Base-by-base conservation (phyloP, 2,113 vertebrate species). In the Nipponia nippon region DNA sequence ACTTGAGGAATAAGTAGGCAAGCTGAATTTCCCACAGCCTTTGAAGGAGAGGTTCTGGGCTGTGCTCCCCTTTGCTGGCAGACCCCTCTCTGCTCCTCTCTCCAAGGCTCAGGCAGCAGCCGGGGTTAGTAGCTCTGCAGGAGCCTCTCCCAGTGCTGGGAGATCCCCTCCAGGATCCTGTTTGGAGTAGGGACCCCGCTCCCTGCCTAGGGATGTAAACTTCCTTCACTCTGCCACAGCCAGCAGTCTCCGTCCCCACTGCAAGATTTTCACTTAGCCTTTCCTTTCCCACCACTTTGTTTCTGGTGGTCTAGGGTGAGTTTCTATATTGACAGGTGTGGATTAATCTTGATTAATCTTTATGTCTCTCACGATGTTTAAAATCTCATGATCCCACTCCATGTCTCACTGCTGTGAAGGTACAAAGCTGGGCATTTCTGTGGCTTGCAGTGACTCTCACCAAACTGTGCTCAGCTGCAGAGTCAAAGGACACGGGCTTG, bases 401-500 rank as follows among this genome's bases (percentile, higher is more conserved):
- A 6, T 2, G 2, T 36, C 36, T 29, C 8, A 10, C 67, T 47
- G 34, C 52, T 27, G 32, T 2, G 50, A 40, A 26, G 14, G 29
- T 62, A 32, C 26, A 13, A 12, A 6, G 20, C 18, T 4, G 7
- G n/a, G 62, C 10, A 0, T 13, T 63, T 44, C 44, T 21, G 42
- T 14, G 40, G 8, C 30, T 32, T 5, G 19, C 19, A 23, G 36
- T 1, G 2, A 27, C 56, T 23, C 23, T n/a, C 38, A 5, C 63
- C 23, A 9, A 4, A 10, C 15, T 5, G 22, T 5, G 32, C 32
- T 53, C 34, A 8, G 42, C 59, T 26, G 47, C 53, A 29, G 53
- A 7, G 73, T 22, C 12, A 7, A 4, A 20, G 38, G 38, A 10
- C 8, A 2, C 0, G 3, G 46, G 30, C 19, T n/a, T 7, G 0